These are phyloP conservation scores for Ammodramus savannarum DNA, from an alignment of 2,113 vertebrate species.

Conservation along the genomic window DNA sequence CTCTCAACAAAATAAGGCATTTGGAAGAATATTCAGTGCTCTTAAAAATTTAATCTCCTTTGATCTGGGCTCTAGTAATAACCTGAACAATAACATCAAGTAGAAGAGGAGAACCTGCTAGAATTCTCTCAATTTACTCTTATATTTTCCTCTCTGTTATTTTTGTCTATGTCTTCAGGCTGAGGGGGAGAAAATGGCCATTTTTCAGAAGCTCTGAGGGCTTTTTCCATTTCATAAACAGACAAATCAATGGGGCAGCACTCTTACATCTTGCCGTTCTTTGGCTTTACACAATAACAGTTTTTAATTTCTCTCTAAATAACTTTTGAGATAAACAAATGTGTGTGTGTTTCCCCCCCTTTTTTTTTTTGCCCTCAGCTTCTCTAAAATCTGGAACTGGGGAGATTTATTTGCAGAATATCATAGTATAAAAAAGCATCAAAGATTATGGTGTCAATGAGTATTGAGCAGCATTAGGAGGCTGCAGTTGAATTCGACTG, in stretches of 20 bases:
- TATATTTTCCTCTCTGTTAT: neutral
- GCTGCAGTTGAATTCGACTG: neutral
- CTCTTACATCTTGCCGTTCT: neutral
- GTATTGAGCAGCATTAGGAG: neutral
- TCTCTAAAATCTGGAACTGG: neutral
- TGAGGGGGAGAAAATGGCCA: neutral
- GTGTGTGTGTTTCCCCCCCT: accelerated
- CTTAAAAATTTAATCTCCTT: neutral
- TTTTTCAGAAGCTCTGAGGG: neutral
- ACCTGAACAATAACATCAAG: neutral
- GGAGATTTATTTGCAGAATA: neutral
- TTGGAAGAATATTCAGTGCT: neutral
- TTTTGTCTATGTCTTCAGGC: neutral
- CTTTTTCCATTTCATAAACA: neutral
- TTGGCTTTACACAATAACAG: neutral
- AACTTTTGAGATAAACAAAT: neutral
- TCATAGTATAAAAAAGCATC: neutral
- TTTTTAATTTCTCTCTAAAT: neutral
- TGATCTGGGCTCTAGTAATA: neutral
- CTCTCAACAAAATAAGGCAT: neutral
- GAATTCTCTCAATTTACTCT: neutral
- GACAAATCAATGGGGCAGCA: neutral
- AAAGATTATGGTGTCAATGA: neutral
- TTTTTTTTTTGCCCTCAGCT: neutral
- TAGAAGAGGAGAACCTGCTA: neutral